A percentile compares a stretch with the other conserved stretches of the same genome.
Conservation (phyloP, 2,113 vertebrate genomes). For the Electrona antarctica region DNA sequence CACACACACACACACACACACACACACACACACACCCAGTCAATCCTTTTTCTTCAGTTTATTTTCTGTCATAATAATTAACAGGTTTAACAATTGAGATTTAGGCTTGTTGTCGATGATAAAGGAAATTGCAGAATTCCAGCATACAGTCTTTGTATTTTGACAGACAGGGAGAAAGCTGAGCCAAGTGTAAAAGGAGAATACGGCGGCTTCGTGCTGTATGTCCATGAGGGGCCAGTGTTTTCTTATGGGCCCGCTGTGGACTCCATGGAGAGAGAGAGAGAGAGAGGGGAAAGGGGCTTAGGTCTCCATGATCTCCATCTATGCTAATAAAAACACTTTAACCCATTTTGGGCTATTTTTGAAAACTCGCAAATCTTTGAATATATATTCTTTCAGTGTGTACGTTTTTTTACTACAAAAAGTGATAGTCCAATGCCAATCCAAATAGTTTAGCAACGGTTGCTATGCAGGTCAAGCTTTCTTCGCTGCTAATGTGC, state of each 20-base stretch:
- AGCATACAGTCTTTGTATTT: slow-evolving; percentile 58
- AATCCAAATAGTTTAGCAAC: too few relatives aligned
- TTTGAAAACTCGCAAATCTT: too few relatives aligned
- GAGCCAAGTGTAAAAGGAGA: slow-evolving; percentile 62
- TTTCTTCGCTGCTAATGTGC: too few relatives aligned
- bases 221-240: slow-evolving; percentile 69
- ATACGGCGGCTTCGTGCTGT: slow-evolving; percentile 49
- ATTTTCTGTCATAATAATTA: slow-evolving; percentile 61
- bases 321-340: slow-evolving; percentile 82
- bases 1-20: slow-evolving; percentile 3
- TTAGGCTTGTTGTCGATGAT: slow-evolving; percentile 50
- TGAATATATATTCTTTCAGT: too few relatives aligned
- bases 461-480: too few relatives aligned
- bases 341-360: too few relatives aligned
- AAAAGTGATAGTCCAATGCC: too few relatives aligned
- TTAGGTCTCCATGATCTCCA: slow-evolving; percentile 78
- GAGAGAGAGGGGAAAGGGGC: slow-evolving; percentile 70
- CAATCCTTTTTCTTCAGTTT: slow-evolving; percentile 28
- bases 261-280: slow-evolving; percentile 45
- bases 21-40: neutral
- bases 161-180: slow-evolving; percentile 61
- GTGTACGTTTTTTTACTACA: too few relatives aligned
- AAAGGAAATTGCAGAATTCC: slow-evolving; percentile 75
- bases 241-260: slow-evolving; percentile 73
- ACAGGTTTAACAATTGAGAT: slow-evolving; percentile 52